Evolutionary conservation across 2,888 invertebrate genomes (phyloP).

Genomic region (Alloscopus bannaensis): DNA sequence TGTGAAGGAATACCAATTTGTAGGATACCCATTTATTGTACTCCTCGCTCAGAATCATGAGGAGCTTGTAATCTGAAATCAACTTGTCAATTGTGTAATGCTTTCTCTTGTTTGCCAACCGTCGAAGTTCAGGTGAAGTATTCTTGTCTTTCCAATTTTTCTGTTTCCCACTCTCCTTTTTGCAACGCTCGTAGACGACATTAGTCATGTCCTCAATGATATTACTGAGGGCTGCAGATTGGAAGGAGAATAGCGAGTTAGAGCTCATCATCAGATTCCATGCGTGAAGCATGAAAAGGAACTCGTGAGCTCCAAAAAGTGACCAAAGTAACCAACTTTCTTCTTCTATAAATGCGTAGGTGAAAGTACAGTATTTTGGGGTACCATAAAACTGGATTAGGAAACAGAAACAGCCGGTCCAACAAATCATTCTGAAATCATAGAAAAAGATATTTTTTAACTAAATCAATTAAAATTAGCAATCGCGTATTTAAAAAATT

Average conservation of each 20-base stretch:
- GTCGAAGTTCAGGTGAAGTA: no score
- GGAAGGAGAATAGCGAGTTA: constrained; percentile 28
- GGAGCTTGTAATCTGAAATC: constrained; percentile 37
- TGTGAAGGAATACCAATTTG: constrained; percentile 39
- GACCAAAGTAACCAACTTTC: constrained; percentile 2
- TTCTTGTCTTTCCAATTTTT: not conserved
- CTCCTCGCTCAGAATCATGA: constrained; percentile 31
- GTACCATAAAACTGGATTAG: constrained; percentile 32
- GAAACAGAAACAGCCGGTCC: constrained; percentile 39
- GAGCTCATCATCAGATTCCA: constrained; percentile 42
- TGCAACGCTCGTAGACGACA: not conserved
- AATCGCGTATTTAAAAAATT: no score
- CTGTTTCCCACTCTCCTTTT: not conserved
- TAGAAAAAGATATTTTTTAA: constrained; percentile 1
- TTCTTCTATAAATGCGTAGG: constrained; percentile 26
- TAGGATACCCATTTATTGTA: constrained; percentile 51
- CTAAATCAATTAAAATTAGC: no score
- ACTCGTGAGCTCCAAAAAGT: constrained; percentile 47
- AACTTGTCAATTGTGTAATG: constrained; percentile 33
- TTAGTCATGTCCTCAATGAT: constrained; percentile 26
- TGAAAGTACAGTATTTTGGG: constrained; percentile 52
- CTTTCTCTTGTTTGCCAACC: no score
- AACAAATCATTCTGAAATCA: constrained; percentile 32
- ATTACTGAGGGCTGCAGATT: constrained; percentile 9
- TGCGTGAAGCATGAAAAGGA: constrained; percentile 47